Percentiles rank a stretch among this genome's conserved stretches.
phyloP scores from a whole-genome alignment of 2,888 invertebrate genomes.

The Anthoptus insignis region DNA sequence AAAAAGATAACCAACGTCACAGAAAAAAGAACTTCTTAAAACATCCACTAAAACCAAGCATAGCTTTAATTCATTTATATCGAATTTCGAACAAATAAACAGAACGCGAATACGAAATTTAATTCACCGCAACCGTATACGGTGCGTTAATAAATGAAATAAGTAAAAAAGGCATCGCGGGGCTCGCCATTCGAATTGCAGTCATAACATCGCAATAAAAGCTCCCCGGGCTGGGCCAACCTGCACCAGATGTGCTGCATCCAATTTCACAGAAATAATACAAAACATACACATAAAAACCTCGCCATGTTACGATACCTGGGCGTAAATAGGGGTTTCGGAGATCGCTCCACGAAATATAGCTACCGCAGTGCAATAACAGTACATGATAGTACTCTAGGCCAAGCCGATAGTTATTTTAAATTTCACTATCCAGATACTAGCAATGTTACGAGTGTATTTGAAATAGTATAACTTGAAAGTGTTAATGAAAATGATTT shows the following conservation, averaged over 20 bases:
- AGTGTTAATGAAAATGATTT: too few species aligned
- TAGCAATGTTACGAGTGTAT: background rate
- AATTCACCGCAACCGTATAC: conserved; percentile 62
- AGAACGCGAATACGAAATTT: conserved; percentile 60
- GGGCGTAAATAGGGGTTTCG: conserved; percentile 74
- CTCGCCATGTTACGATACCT: conserved; percentile 71
- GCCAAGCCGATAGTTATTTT: conserved; percentile 7
- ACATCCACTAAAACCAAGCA: conserved; percentile 27
- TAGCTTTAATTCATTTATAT: conserved; percentile 43
- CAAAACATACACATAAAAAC: conserved; percentile 68
- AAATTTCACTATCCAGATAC: background rate
- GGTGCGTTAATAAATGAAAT: conserved; percentile 69
- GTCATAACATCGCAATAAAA: conserved; percentile 79
- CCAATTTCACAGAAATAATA: conserved; percentile 73
- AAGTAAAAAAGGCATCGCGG: conserved; percentile 61
- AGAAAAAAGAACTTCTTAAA: too few species aligned
- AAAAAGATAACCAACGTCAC: too few species aligned
- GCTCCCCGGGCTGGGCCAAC: conserved; percentile 55
- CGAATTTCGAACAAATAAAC: conserved; percentile 53
- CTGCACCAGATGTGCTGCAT: conserved; percentile 75
- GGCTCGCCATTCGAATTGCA: conserved; percentile 68
- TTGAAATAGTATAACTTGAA: background rate
- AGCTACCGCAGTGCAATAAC: conserved; percentile 46
- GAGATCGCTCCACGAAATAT: conserved; percentile 69
- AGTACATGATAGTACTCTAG: conserved; percentile 17